phyloP scores from a whole-genome alignment of 2,113 vertebrate species.

The Sapayoa aenigma region DNA sequence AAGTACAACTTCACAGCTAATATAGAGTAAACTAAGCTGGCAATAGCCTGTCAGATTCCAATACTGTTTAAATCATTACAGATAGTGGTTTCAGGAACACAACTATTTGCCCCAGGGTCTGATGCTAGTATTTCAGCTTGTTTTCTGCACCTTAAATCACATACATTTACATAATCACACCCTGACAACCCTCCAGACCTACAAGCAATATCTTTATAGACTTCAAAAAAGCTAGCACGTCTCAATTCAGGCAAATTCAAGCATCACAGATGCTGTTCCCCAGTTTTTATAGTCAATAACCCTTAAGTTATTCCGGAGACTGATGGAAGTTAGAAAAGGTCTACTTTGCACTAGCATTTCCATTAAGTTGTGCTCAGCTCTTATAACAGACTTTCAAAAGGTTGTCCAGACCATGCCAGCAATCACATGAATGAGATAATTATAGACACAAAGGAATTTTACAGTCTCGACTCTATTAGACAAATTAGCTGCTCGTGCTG shows the following conservation, averaged over 20 bases:
- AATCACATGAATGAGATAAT: constrained; percentile 43
- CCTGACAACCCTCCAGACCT: background rate
- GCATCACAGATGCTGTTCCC: background rate
- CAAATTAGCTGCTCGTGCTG: constrained; percentile 4
- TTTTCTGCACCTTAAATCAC: background rate
- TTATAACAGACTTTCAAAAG: background rate
- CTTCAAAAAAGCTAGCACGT: background rate
- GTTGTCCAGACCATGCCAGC: background rate
- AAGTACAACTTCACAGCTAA: background rate
- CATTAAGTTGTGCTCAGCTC: background rate
- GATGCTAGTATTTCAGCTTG: background rate
- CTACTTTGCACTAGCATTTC: background rate
- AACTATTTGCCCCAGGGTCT: background rate
- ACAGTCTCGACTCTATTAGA: background rate
- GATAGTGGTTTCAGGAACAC: background rate
- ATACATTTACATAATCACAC: background rate
- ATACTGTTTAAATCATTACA: background rate
- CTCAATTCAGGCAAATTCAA: background rate
- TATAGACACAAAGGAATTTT: constrained; percentile 40
- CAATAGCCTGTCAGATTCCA: background rate
- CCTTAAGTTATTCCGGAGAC: background rate
- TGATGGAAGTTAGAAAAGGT: background rate
- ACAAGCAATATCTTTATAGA: background rate
- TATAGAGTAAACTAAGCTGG: background rate
- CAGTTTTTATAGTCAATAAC: background rate